Conservation (phyloP, 2,797 vertebrate genomes). For the Manis pentadactyla region DNA sequence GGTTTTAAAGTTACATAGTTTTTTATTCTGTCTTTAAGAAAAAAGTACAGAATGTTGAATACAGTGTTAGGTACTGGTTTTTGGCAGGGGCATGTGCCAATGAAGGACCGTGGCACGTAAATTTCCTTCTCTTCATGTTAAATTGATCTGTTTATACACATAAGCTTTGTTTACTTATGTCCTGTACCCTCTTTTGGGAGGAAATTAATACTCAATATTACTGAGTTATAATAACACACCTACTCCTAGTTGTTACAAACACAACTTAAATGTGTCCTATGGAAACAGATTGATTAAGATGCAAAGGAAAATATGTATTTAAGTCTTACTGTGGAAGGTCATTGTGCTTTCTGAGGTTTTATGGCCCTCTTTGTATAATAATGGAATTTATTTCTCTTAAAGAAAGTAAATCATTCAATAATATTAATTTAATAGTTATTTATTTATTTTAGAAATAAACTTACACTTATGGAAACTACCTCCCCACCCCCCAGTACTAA, state of each 20-base stretch:
- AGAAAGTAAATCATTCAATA: background rate
- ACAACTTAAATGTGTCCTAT: background rate
- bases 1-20: background rate
- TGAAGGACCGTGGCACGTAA: background rate
- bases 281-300: background rate
- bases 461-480: background rate
- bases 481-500: background rate
- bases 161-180: background rate
- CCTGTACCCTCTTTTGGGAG: background rate
- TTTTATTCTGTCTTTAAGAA: background rate
- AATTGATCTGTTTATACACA: background rate
- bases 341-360: background rate
- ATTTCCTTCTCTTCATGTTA: background rate
- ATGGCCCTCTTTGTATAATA: background rate
- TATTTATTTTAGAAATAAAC: background rate
- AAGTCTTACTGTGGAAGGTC: background rate
- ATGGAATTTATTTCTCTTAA: background rate
- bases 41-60: background rate
- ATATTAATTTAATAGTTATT: background rate
- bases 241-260: background rate
- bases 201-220: background rate
- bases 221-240: background rate
- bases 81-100: background rate
- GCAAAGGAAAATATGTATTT: background rate
- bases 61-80: background rate